Evolutionary conservation across 2,797 vertebrate genomes (phyloP), one percentile per base, ranked within the genome.

Genomic region (Catamblyrhynchus diadema): DNA sequence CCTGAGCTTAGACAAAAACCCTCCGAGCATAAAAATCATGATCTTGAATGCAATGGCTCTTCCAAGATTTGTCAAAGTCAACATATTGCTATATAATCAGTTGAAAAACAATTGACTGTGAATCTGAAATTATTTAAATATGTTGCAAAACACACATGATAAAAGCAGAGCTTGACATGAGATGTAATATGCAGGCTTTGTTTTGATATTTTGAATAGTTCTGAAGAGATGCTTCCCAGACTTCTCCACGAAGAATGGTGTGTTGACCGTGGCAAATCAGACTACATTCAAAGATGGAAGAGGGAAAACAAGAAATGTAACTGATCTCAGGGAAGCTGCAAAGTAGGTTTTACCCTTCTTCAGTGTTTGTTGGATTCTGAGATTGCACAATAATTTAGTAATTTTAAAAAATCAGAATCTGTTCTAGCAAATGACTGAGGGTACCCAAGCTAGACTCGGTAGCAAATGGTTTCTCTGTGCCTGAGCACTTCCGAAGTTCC

Each of bases 161-260:
- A 32, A 17, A 79, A 56, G 30, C 3, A 12, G 77, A 83, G 25
- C 51, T 88, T 39, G 28, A 50, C 16, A 1, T 42, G 47, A 90
- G 84, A 64, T 72, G 65, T 93, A 83, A 95, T 41, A 23, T 24
- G 9, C 6, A 18, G 95, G 27, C 37, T 89, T 92, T 90, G 66
- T 70, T 92, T 94, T 97, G 71, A 13, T 94, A 65, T 94, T 95
- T 88, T 93, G 35, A 66, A 71, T 96, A 99, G 99, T 99, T 97
- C 98, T 99, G 73, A 99, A 99, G 96, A 98, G 99, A 96, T 99
- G 99, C 98, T 99, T 99, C 97, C 99, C 99, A 27, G 99, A 99
- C 97, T 99, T 99, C 96, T 98, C 98, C 89, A 98, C 98, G 22
- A 98, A 97, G 97, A 99, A 99, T 61, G 99, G 99, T 72, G 98